Conservation (phyloP, 2,797 vertebrate species). For the Scyliorhinus canicula region DNA sequence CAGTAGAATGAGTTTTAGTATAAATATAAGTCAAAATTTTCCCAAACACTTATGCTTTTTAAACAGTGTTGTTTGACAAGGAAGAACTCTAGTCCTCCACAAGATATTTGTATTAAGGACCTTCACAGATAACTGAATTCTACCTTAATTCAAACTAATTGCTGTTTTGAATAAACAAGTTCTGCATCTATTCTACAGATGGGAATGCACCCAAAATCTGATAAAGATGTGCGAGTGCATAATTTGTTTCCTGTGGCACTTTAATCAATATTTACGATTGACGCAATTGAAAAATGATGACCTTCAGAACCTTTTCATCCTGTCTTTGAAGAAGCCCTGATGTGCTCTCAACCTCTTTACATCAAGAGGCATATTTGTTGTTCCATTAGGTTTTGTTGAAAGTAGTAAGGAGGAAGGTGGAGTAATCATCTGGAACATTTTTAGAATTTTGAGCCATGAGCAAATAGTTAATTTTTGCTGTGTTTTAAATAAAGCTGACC, state of each 20-base stretch:
- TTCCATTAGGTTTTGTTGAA: not conserved
- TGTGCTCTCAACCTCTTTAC: not conserved
- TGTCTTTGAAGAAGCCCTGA: not conserved
- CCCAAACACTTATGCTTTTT: not conserved
- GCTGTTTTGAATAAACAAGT: not conserved
- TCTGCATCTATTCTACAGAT: not conserved
- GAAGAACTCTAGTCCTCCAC: not conserved
- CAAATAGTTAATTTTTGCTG: not conserved
- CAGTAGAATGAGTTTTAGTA: slow-evolving; percentile 40
- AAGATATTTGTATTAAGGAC: not conserved
- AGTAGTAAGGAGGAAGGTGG: not conserved
- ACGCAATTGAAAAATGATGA: not conserved
- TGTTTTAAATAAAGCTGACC: not conserved
- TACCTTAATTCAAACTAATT: not conserved
- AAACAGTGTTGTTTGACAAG: not conserved
- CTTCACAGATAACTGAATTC: not conserved
- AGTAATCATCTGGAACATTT: not conserved
- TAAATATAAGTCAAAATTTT: not conserved
- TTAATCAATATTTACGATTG: not conserved
- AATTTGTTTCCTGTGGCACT: not conserved
- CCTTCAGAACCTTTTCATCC: not conserved
- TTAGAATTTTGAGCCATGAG: not conserved
- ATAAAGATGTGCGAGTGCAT: not conserved
- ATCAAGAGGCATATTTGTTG: not conserved
- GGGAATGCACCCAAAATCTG: not conserved